A percentile compares a stretch with the other conserved stretches of the same genome.
phyloP scores from a whole-genome alignment of 2,888 invertebrate species.

The Dyspetes luteomarginatus region DNA sequence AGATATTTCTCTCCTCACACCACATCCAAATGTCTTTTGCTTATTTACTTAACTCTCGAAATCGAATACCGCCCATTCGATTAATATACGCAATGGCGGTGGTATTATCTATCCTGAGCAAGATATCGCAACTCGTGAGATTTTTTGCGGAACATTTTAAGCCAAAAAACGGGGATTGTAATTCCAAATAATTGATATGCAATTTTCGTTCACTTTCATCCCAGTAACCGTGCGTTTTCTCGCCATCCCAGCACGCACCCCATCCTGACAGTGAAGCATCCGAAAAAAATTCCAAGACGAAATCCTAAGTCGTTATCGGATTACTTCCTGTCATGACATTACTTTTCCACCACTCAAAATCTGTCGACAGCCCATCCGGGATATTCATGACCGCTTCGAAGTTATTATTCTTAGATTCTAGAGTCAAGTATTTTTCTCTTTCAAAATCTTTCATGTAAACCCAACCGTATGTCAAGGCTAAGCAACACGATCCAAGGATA shows the following conservation, averaged over 20 bases:
- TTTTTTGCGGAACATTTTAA: conserved; percentile 5
- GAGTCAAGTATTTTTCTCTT: background rate
- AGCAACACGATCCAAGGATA: background rate
- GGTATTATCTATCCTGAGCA: background rate
- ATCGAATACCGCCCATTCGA: conserved; percentile 25
- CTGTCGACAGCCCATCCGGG: background rate
- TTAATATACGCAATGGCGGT: conserved; percentile 19
- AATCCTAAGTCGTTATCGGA: background rate
- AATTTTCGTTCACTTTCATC: background rate
- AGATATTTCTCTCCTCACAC: conserved; percentile 38
- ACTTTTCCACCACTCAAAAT: conserved; percentile 58
- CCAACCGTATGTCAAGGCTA: too few relatives aligned
- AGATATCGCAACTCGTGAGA: background rate
- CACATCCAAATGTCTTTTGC: conserved; percentile 53
- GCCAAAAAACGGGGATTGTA: background rate
- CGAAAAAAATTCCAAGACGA: conserved; percentile 46
- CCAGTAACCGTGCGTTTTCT: background rate
- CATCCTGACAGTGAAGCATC: conserved; percentile 65
- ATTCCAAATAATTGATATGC: conserved; percentile 20
- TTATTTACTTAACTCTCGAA: conserved; percentile 39
- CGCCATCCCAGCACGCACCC: conserved; percentile 45
- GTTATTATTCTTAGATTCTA: background rate
- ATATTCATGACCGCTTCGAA: background rate
- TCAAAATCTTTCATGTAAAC: too few relatives aligned
- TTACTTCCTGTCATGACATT: background rate